Evolutionary conservation across 2,797 vertebrate species (phyloP).

Genomic region (Parotocinclus haroldoi): DNA sequence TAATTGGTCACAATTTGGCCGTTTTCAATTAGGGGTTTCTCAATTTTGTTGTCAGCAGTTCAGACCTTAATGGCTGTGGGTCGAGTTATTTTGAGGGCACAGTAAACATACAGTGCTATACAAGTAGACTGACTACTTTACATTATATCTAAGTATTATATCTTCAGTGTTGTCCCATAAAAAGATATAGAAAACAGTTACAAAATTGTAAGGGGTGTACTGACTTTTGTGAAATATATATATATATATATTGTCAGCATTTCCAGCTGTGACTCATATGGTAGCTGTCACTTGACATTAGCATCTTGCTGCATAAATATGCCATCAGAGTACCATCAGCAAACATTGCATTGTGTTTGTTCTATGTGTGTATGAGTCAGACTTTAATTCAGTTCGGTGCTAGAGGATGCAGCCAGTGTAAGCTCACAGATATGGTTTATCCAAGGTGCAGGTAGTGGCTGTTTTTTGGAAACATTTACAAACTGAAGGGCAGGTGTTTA

Average conservation of each 20-base stretch:
- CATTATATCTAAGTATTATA: no score
- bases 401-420: constrained; percentile 19
- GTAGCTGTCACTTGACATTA: constrained; percentile 67
- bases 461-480: constrained; percentile 51
- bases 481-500: constrained; percentile 20
- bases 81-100: no score
- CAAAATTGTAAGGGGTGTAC: no score
- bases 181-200: no score
- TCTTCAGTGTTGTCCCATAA: no score
- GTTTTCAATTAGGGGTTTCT: no score
- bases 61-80: no score
- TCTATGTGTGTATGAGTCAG: constrained; percentile 13
- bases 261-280: constrained; percentile 67
- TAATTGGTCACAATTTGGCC: no score
- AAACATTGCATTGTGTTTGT: constrained; percentile 20
- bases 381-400: background rate
- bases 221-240: no score
- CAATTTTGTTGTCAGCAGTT: no score
- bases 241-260: constrained; percentile 55
- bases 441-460: constrained; percentile 44
- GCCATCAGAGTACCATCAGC: constrained; percentile 26
- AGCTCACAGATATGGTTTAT: constrained; percentile 51
- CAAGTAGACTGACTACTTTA: no score
- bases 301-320: constrained; percentile 45
- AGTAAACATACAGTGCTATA: no score